Base-by-base conservation (phyloP, 2,113 vertebrate genomes). In the Copsychus sechellarum region DNA sequence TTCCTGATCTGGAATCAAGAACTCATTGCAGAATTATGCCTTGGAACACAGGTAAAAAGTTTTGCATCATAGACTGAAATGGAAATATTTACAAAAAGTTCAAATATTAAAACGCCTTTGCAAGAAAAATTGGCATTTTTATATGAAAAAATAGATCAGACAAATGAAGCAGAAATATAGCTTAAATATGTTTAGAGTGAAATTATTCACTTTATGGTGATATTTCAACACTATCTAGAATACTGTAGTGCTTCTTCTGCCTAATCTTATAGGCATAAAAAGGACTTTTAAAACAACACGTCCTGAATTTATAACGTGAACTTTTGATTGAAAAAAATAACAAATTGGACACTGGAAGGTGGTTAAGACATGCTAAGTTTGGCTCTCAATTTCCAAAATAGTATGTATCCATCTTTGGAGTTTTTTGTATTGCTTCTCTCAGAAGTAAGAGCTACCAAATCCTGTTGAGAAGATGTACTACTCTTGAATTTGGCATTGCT, bases 1-100 rank as follows among this genome's bases (percentile, higher is more conserved):
- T 88, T 82, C 24, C 45, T 54, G 25, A 89, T 81, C 72, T 45
- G 70, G 12, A 65, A 65, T 34, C 4, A 65, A 92, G 86, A 88
- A 21, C 17, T 34, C 28, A 24, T 58, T 73, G 43, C 24, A 92
- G 53, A 92, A 54, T 28, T 62, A 45, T 3, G 54, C 79, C 7
- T 91, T 92, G 70, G 36, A 85, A 72, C 21, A 72, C 22, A 89
- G 74, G 54, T 82, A 69, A 82, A 18, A 77, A 18, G 13, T 77
- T 61, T 84, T 64, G 42, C 6, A 1, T 47, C 65, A 58, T 11
- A 53, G 25, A 62, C 66, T 54, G 24, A 81, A 84, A 88, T 15
- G 6, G 31, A 81, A 65, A 1, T 11, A 1, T 77, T 85, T 62
- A 78, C 11, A 61, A 28, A 62, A 51, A n/a, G 1, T 62, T 88